phyloP scores from a whole-genome alignment of 2,113 vertebrate genomes.

The Crotalus helleri region DNA sequence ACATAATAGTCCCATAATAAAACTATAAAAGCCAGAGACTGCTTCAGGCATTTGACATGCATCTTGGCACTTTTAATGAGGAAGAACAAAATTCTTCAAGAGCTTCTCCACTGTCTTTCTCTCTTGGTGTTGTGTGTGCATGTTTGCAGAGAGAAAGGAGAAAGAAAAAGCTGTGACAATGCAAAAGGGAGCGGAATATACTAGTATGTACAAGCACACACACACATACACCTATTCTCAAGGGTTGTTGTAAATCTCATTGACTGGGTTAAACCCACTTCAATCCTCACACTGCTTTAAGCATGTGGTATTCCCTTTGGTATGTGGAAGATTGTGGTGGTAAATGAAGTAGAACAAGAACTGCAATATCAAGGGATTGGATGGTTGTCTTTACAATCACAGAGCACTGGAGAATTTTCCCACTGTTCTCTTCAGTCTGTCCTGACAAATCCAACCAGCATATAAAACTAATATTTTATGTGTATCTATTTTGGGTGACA shows the following conservation, averaged over 20 bases:
- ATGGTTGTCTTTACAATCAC: conserved; percentile 40
- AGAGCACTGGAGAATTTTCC: conserved; percentile 34
- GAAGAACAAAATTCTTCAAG: conserved; percentile 53
- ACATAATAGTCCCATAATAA: conserved; percentile 59
- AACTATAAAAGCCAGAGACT: conserved; percentile 59
- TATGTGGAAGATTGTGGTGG: conserved; percentile 57
- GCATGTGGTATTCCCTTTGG: conserved; percentile 58
- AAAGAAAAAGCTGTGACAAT: background rate
- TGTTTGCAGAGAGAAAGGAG: background rate
- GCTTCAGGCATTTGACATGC: conserved; percentile 64
- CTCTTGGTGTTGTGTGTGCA: background rate
- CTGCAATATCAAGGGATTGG: conserved; percentile 50
- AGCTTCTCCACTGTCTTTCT: background rate
- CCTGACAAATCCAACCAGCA: background rate
- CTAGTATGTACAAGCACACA: background rate
- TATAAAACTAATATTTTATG: background rate
- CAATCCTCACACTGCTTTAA: conserved; percentile 63
- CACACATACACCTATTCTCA: conserved; percentile 38
- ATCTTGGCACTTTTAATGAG: conserved; percentile 64
- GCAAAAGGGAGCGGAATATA: background rate
- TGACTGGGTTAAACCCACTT: conserved; percentile 34
- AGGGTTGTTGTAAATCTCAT: conserved; percentile 62
- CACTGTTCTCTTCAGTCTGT: background rate
- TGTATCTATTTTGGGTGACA: background rate
- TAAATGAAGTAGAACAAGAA: conserved; percentile 64